These are phyloP conservation scores for Bujurquina vittata DNA, from an alignment of 2,113 vertebrate species.

Conservation along the genomic window DNA sequence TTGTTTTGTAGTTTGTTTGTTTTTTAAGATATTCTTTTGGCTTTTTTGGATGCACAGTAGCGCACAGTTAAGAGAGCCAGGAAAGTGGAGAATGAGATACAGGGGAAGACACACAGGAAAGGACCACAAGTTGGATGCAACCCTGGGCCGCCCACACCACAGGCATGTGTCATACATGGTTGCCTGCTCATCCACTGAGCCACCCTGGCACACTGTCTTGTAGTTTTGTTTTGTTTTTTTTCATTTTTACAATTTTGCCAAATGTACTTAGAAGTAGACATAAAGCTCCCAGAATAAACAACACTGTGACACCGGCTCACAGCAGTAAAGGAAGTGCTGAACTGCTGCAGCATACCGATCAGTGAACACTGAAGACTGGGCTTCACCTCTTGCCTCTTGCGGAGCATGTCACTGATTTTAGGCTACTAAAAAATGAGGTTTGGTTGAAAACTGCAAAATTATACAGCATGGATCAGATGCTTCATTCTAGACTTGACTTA, in stretches of 20 bases:
- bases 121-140: too few species aligned
- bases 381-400: background rate
- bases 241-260: background rate
- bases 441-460: slow-evolving; percentile 32
- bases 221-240: slow-evolving; percentile 4
- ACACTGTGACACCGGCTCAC: background rate
- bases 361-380: background rate
- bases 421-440: slow-evolving; percentile 8
- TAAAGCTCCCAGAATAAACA: slow-evolving; percentile 8
- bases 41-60: too few species aligned
- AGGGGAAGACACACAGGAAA: too few species aligned
- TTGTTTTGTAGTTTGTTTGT: background rate
- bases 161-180: too few species aligned
- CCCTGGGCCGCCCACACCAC: too few species aligned
- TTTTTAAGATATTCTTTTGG: too few species aligned
- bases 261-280: background rate
- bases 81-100: too few species aligned
- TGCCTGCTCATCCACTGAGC: too few species aligned
- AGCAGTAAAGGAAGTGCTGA: background rate
- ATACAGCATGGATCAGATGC: background rate
- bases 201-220: background rate
- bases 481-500: slow-evolving; percentile 1
- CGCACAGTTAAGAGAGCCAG: too few species aligned
- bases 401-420: background rate
- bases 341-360: background rate